phyloP scores from a whole-genome alignment of 1,140 invertebrate species.

The Rhagoletis zephyria region DNA sequence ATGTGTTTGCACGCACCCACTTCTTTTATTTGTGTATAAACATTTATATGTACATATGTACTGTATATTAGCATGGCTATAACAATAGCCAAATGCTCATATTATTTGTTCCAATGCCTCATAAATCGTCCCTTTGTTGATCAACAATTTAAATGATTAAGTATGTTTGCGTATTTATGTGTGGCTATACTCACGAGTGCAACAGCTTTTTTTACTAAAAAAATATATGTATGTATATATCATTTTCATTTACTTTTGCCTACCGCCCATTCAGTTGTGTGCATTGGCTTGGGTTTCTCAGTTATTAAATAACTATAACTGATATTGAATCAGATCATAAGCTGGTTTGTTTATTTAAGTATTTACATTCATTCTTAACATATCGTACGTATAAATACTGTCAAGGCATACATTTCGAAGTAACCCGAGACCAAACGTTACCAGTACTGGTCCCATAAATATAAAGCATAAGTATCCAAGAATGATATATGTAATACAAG shows the following conservation, averaged over 20 bases:
- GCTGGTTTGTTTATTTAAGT: constrained; percentile 41
- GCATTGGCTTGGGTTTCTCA: neutral
- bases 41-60: neutral
- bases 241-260: neutral
- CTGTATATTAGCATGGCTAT: neutral
- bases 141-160: constrained; percentile 10
- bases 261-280: neutral
- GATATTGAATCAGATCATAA: constrained; percentile 46
- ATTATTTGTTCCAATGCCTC: neutral
- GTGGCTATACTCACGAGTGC: neutral
- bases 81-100: neutral
- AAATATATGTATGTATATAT: neutral
- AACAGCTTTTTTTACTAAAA: constrained; percentile 32
- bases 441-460: too few species aligned
- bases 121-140: constrained; percentile 31
- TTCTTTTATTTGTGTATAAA: neutral
- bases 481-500: too few species aligned
- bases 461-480: too few species aligned
- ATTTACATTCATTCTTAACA: constrained; percentile 32
- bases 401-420: too few species aligned
- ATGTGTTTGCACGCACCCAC: neutral
- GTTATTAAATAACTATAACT: constrained; percentile 43
- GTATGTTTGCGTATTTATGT: neutral
- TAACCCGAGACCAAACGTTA: too few species aligned
- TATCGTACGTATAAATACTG: too few species aligned